These are phyloP conservation scores for Laticauda colubrina DNA, from an alignment of 2,113 vertebrate genomes.

Conservation along the genomic window DNA sequence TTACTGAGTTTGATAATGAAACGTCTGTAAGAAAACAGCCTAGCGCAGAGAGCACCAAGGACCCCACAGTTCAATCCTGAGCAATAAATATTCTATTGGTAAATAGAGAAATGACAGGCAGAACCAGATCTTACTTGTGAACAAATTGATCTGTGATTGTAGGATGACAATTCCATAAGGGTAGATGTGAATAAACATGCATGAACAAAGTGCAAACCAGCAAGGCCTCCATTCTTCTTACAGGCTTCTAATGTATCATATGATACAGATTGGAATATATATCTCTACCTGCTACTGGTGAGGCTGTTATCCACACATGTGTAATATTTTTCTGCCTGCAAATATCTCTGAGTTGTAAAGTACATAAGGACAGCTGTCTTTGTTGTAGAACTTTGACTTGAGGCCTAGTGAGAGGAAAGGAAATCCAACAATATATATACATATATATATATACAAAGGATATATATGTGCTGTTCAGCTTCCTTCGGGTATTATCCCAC, in stretches of 20 bases:
- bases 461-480: too few species aligned
- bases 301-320: neutral
- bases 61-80: neutral
- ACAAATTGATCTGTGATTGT: neutral
- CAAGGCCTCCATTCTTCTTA: neutral
- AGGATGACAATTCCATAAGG: neutral
- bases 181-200: too few species aligned
- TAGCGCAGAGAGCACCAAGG: neutral
- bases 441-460: too few species aligned
- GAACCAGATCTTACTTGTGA: neutral
- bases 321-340: neutral
- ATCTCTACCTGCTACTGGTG: neutral
- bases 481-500: too few species aligned
- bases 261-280: neutral
- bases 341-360: neutral
- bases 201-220: neutral
- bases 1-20: neutral
- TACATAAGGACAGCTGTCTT: too few species aligned
- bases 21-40: neutral
- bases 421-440: neutral
- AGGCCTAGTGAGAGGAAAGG: neutral
- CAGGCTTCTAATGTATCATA: neutral
- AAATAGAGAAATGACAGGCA: neutral
- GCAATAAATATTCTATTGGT: neutral
- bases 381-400: neutral